A percentile compares a stretch with the other conserved stretches of the same genome.
These are phyloP conservation scores for Perdita meconis DNA, from an alignment of 2,888 invertebrate species.

Conservation along the genomic window DNA sequence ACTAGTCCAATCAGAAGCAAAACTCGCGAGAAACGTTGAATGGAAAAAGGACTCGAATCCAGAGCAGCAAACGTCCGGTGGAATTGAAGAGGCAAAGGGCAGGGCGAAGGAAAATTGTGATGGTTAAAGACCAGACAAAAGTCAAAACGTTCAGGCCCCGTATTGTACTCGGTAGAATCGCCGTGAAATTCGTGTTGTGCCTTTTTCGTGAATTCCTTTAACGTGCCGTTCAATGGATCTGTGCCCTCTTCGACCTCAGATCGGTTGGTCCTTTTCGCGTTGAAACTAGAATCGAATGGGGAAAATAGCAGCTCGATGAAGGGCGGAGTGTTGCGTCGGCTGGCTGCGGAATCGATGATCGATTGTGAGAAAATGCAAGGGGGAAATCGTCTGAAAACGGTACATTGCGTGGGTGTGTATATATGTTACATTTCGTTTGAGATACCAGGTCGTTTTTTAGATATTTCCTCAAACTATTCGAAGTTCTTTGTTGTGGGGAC, in stretches of 20 bases:
- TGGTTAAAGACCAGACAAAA: conserved; percentile 77
- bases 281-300: conserved; percentile 48
- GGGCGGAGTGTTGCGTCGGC: conserved; percentile 70
- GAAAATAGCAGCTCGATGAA: conserved; percentile 69
- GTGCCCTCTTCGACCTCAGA: conserved; percentile 50
- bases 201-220: conserved; percentile 78
- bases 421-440: too few species aligned
- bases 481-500: too few species aligned
- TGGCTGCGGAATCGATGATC: conserved; percentile 75
- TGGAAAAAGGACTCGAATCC: conserved; percentile 48
- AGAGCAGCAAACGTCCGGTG: conserved; percentile 59
- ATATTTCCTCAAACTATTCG: too few species aligned
- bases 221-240: conserved; percentile 69
- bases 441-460: too few species aligned
- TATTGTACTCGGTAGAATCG: conserved; percentile 79
- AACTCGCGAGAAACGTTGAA: conserved; percentile 37
- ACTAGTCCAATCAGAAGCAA: conserved; percentile 18
- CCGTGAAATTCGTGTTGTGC: conserved; percentile 83
- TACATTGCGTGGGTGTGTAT: too few species aligned
- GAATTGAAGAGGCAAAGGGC: conserved; percentile 48
- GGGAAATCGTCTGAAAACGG: too few species aligned
- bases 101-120: conserved; percentile 74
- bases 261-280: conserved; percentile 40
- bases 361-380: conserved; percentile 76
- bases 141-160: conserved; percentile 80